These are phyloP conservation scores for Pedionomus torquatus DNA, from an alignment of 2,113 vertebrate species.

Conservation along the genomic window DNA sequence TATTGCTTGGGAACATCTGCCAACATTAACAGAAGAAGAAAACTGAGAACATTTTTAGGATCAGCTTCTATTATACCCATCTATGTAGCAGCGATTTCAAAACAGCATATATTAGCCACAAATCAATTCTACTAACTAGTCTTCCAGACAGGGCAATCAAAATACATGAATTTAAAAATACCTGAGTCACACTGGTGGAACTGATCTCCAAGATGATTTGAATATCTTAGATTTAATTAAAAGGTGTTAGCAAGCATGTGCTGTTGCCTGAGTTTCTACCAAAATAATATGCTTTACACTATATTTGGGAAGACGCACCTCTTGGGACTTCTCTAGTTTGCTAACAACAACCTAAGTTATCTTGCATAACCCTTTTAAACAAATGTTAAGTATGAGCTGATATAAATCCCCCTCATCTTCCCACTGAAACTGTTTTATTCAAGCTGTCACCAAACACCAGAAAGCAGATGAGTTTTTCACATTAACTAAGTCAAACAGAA, in stretches of 20 bases:
- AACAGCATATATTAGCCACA: neutral
- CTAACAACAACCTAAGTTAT: neutral
- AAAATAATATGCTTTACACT: neutral
- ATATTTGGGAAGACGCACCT: neutral
- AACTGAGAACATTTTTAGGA: conserved; percentile 15
- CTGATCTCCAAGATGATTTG: neutral
- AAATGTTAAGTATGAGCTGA: neutral
- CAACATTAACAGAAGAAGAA: conserved; percentile 4
- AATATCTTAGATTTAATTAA: conserved; percentile 6
- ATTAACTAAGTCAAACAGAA: neutral
- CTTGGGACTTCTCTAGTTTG: neutral
- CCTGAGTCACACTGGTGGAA: conserved; percentile 1
- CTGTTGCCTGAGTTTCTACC: neutral
- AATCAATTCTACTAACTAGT: neutral
- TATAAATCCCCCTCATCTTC: neutral
- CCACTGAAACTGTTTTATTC: conserved; percentile 13
- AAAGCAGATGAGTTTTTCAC: neutral
- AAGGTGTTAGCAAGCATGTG: conserved; percentile 13
- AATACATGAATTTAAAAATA: neutral
- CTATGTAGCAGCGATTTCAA: neutral
- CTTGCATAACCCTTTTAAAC: neutral
- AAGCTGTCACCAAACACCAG: neutral
- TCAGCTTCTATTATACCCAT: neutral
- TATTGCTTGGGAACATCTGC: conserved; percentile 15
- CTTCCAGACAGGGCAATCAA: neutral